phyloP scores from a whole-genome alignment of 2,113 vertebrate species.

The Hemicordylus capensis region DNA sequence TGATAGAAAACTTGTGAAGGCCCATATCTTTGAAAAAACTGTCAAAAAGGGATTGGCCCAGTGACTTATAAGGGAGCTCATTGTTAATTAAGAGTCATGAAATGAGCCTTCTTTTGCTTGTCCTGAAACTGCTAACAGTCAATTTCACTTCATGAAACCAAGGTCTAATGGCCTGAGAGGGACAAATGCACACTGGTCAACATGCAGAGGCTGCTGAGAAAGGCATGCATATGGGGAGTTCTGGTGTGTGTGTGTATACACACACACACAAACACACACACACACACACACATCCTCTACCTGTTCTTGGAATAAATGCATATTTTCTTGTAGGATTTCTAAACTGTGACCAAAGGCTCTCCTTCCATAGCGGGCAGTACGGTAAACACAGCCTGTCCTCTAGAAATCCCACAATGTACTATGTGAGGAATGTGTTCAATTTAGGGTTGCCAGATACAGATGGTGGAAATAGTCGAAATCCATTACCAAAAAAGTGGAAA shows the following conservation, averaged over 20 bases:
- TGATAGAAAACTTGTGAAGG: constrained; percentile 36
- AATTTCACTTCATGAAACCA: neutral
- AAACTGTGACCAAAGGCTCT: neutral
- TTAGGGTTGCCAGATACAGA: too few relatives aligned
- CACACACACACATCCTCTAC: neutral
- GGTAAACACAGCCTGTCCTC: too few relatives aligned
- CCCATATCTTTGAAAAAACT: neutral
- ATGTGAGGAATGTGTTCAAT: too few relatives aligned
- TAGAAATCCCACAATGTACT: too few relatives aligned
- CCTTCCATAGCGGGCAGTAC: too few relatives aligned
- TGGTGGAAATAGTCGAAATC: too few relatives aligned
- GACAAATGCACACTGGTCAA: neutral
- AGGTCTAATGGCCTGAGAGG: neutral
- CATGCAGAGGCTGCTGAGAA: neutral
- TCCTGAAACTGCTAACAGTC: neutral
- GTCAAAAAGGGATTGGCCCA: neutral
- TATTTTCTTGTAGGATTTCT: neutral
- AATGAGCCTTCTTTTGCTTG: neutral
- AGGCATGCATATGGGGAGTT: too few relatives aligned
- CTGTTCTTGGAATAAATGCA: neutral
- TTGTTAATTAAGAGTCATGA: neutral
- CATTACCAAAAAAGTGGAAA: too few relatives aligned
- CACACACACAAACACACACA: too few relatives aligned
- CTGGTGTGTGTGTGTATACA: too few relatives aligned
- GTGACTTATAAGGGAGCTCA: neutral